These are phyloP conservation scores for Hemistola chrysoprasaria DNA, from an alignment of 2,888 invertebrate species.

Conservation along the genomic window DNA sequence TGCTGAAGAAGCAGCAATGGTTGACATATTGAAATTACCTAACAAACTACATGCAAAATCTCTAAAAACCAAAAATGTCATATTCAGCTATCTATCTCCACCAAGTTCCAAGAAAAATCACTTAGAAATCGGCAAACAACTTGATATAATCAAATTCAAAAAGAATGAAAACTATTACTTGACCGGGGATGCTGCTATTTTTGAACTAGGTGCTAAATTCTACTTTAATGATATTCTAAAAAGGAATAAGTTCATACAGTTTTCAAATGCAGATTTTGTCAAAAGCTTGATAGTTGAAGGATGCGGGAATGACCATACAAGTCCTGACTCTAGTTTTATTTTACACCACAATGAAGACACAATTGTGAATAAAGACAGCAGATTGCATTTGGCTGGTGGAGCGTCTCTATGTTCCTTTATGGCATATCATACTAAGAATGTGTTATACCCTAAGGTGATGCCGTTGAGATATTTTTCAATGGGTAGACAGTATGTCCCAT, in stretches of 20 bases:
- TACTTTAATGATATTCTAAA: conserved; percentile 69
- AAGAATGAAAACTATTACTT: conserved; percentile 84
- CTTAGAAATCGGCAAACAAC: conserved; percentile 76
- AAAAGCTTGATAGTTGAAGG: conserved; percentile 90
- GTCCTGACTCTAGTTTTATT: conserved; percentile 81
- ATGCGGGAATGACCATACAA: conserved; percentile 82
- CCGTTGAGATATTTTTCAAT: conserved; percentile 87
- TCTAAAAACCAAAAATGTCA: conserved; percentile 66
- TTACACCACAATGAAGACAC: conserved; percentile 81
- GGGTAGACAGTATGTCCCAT: conserved; percentile 86
- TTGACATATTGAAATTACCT: conserved; percentile 85
- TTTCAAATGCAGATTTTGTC: conserved; percentile 90
- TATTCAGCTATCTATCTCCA: conserved; percentile 44
- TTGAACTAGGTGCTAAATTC: conserved; percentile 84
- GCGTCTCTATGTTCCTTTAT: conserved; percentile 88
- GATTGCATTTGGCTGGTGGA: conserved; percentile 88
- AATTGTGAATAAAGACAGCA: conserved; percentile 76
- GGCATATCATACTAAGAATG: conserved; percentile 87
- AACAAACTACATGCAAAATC: conserved; percentile 86
- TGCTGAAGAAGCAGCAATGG: conserved; percentile 87
- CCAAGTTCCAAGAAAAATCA: conserved; percentile 70
- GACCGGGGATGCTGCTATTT: conserved; percentile 86
- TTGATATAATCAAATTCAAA: conserved; percentile 81
- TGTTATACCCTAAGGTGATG: conserved; percentile 82
- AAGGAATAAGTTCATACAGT: conserved; percentile 81